Conservation (phyloP, 2,797 vertebrate species). For the Pangasius djambal region DNA sequence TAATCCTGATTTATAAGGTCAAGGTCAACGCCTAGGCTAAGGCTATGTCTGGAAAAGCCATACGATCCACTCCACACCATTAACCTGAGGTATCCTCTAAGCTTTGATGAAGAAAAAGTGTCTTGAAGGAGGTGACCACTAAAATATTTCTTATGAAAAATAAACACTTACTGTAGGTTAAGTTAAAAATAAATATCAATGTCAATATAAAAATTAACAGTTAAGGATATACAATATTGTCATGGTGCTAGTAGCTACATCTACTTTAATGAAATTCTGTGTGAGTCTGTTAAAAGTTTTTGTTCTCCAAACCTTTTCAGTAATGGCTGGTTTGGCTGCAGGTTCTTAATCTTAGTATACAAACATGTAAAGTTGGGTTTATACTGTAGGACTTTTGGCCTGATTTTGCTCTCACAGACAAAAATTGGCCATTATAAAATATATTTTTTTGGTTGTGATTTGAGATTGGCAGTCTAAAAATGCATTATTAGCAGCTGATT, state of each 20-base stretch:
- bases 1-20: slow-evolving; percentile 14
- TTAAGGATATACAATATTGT: neutral
- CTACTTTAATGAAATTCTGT: neutral
- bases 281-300: neutral
- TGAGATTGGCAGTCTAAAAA: neutral
- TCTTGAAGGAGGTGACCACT: neutral
- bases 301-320: neutral
- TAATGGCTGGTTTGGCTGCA: neutral
- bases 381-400: neutral
- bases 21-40: neutral
- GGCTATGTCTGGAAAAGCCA: slow-evolving; percentile 7
- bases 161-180: neutral
- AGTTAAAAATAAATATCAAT: neutral
- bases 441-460: neutral
- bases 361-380: neutral
- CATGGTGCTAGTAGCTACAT: neutral
- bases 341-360: neutral
- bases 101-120: neutral
- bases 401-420: neutral
- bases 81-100: neutral
- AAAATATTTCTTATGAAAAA: neutral
- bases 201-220: neutral
- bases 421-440: neutral
- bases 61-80: neutral
- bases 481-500: neutral